phyloP scores from a whole-genome alignment of 2,113 vertebrate species.

The Pagrus major region DNA sequence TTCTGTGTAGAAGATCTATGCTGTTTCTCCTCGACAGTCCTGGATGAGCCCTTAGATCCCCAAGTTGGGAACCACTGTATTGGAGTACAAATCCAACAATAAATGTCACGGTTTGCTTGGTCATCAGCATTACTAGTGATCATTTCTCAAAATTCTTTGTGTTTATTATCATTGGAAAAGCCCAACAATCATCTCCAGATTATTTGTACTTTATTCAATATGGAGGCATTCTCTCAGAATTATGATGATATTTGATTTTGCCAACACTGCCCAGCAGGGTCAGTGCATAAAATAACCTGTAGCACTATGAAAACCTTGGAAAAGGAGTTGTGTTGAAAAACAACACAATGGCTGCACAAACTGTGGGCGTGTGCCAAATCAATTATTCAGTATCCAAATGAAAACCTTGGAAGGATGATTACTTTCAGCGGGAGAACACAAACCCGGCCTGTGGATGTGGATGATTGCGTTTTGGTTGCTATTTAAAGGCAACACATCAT shows the following conservation, averaged over 20 bases:
- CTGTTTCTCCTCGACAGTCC: not conserved
- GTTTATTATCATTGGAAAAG: not conserved
- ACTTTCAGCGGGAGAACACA: constrained; percentile 46
- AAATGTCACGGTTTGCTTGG: not conserved
- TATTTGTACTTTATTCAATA: not conserved
- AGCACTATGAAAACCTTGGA: constrained; percentile 26
- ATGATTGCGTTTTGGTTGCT: constrained; percentile 44
- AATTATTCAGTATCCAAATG: constrained; percentile 65
- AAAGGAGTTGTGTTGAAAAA: constrained; percentile 26
- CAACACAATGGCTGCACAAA: constrained; percentile 45
- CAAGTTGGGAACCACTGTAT: not conserved
- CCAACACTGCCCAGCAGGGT: not conserved
- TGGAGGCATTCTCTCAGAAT: not conserved
- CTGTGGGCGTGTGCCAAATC: constrained; percentile 51
- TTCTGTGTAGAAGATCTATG: too few species aligned
- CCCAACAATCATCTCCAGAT: not conserved
- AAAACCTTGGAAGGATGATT: constrained; percentile 60
- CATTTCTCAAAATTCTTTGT: not conserved
- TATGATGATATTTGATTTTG: not conserved
- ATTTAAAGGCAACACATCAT: constrained; percentile 49
- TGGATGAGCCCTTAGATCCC: too few species aligned
- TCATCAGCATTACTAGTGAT: not conserved
- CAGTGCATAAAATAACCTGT: constrained; percentile 10
- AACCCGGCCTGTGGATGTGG: constrained; percentile 23
- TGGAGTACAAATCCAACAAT: not conserved